Percentiles rank a stretch among this genome's conserved stretches.
Conservation (phyloP, 1,140 invertebrate species). For the Sitophilus oryzae region DNA sequence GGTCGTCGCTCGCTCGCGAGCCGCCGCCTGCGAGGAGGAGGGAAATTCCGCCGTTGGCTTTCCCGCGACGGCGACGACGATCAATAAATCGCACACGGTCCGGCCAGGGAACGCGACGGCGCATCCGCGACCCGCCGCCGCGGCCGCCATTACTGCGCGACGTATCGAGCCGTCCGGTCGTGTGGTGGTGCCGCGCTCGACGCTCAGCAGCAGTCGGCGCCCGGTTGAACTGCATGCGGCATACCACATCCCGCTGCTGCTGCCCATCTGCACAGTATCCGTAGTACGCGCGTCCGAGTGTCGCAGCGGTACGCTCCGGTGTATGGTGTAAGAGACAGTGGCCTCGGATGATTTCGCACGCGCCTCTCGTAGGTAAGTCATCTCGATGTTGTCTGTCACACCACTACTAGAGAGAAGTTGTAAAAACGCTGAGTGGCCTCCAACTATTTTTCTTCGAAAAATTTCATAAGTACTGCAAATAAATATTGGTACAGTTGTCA, state of each 20-base stretch:
- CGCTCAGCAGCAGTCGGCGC: conserved; percentile 12
- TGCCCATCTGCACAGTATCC: conserved; percentile 17
- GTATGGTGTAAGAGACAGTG: conserved; percentile 36
- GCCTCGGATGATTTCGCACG: conserved; percentile 36
- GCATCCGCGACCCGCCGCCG: conserved; percentile 21
- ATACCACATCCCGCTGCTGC: conserved; percentile 22
- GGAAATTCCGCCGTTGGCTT: background rate
- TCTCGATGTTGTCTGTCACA: too few relatives aligned
- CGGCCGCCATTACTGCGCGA: conserved; percentile 30
- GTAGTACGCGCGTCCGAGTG: conserved; percentile 12
- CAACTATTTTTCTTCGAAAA: too few relatives aligned
- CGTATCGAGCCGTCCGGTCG: conserved; percentile 29
- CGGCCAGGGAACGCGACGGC: conserved; percentile 29
- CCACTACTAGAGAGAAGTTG: too few relatives aligned
- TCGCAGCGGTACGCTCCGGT: conserved; percentile 20
- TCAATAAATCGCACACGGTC: conserved; percentile 32
- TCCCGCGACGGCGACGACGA: background rate
- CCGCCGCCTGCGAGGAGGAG: background rate
- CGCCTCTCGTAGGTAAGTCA: conserved; percentile 32
- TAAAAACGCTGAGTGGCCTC: background rate
- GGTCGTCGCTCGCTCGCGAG: background rate
- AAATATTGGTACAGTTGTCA: too few relatives aligned
- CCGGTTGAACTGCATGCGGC: conserved; percentile 29
- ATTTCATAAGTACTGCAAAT: too few relatives aligned
- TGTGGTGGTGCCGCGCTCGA: conserved; percentile 10